Conservation (phyloP, 2,888 invertebrate genomes). For the Morpho helenor region DNA sequence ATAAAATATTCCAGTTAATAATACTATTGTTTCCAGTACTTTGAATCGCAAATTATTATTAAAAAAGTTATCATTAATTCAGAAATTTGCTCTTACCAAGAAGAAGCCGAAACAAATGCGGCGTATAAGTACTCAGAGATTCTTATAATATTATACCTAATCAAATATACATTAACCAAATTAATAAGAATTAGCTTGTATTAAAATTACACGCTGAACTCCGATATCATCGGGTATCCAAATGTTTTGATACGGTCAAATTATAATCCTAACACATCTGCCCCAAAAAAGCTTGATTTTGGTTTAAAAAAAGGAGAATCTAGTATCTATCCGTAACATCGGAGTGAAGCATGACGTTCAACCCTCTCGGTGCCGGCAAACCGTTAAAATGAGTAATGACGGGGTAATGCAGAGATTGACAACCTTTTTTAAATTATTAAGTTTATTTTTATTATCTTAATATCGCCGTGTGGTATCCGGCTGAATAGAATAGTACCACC, state of each 20-base stretch:
- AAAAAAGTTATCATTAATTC: background rate
- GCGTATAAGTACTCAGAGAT: no score
- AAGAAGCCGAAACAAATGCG: no score
- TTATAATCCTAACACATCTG: constrained; percentile 67
- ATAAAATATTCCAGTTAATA: no score
- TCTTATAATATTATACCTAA: background rate
- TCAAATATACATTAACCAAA: constrained; percentile 18
- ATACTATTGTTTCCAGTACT: no score
- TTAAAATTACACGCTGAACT: constrained; percentile 19
- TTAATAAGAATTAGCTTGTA: constrained; percentile 18
- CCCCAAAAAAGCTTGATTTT: constrained; percentile 48
- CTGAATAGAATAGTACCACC: no score
- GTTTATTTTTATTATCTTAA: background rate
- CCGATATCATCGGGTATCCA: constrained; percentile 37
- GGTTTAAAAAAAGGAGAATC: constrained; percentile 25
- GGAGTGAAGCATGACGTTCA: constrained; percentile 56
- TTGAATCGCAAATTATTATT: no score
- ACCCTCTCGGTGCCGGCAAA: constrained; percentile 66
- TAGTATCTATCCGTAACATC: constrained; percentile 65
- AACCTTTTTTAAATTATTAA: constrained; percentile 35
- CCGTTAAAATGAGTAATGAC: constrained; percentile 76
- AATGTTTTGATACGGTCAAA: constrained; percentile 76
- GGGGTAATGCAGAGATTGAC: constrained; percentile 38
- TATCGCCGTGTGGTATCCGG: no score
- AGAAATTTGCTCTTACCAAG: no score